A percentile compares a stretch with the other conserved stretches of the same genome.
Evolutionary conservation across 1,140 invertebrate species (phyloP).

Genomic region (Ceratitis capitata): DNA sequence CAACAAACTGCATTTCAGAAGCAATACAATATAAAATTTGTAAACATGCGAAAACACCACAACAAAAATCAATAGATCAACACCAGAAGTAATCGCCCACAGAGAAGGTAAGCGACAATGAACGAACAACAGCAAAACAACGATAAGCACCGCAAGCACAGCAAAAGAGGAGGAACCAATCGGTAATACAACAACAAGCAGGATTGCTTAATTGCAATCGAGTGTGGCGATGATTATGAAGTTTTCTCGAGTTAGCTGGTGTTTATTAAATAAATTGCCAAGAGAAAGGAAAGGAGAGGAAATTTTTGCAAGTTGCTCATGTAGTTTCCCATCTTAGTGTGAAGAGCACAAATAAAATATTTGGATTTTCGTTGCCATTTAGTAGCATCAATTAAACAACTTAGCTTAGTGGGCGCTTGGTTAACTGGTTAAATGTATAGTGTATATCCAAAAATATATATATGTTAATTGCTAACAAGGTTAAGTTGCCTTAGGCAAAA

Average conservation of each 20-base stretch:
- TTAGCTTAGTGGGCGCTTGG: background rate
- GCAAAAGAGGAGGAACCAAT: background rate
- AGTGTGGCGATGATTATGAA: background rate
- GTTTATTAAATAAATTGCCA: background rate
- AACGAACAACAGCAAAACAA: background rate
- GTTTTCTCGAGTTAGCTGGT: background rate
- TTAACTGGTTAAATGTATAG: too few species aligned
- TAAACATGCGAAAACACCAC: background rate
- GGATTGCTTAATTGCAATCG: background rate
- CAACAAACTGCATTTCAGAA: background rate
- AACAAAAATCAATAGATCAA: background rate
- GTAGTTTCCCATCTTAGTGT: background rate
- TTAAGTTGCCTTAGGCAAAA: too few species aligned
- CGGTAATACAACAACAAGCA: background rate
- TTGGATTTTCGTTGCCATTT: background rate
- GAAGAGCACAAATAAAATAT: background rate
- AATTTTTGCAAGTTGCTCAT: background rate
- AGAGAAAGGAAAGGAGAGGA: background rate
- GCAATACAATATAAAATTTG: background rate
- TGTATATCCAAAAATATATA: too few species aligned
- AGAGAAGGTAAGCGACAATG: background rate
- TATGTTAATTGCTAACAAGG: too few species aligned
- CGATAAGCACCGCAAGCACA: background rate
- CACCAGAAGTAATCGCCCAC: background rate
- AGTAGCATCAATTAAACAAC: constrained; percentile 24